Conservation (phyloP, 2,888 invertebrate genomes). For the Embidobia sp. region DNA sequence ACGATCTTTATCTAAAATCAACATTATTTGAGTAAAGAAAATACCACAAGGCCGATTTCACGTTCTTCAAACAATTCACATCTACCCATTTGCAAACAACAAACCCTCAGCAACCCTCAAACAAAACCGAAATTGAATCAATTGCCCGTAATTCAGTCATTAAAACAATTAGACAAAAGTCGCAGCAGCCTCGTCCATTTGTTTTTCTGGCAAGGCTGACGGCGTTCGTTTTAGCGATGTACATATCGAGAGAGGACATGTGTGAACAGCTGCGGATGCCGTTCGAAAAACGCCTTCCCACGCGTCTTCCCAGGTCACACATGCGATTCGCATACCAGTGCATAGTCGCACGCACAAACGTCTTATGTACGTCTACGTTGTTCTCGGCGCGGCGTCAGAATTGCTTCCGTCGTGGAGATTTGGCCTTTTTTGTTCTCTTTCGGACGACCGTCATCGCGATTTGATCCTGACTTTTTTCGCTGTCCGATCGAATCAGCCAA, state of each 20-base stretch:
- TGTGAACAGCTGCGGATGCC: conserved; percentile 79
- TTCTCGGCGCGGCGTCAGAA: conserved; percentile 33
- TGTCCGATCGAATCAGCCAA: neutral
- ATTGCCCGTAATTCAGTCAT: no score
- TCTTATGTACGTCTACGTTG: conserved; percentile 34
- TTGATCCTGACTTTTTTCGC: conserved; percentile 16
- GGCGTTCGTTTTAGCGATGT: conserved; percentile 46
- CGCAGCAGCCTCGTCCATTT: conserved; percentile 50
- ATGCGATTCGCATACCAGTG: conserved; percentile 71
- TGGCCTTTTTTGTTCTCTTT: conserved; percentile 46
- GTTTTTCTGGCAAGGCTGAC: conserved; percentile 44
- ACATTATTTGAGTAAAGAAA: no score
- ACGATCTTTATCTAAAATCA: no score
- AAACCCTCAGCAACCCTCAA: no score
- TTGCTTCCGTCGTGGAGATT: conserved; percentile 59
- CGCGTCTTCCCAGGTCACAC: conserved; percentile 75
- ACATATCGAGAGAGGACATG: conserved; percentile 71
- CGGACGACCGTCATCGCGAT: conserved; percentile 23
- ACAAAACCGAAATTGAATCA: no score
- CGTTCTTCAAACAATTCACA: no score
- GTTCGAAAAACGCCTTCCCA: conserved; percentile 75
- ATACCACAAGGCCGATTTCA: no score
- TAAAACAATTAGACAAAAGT: conserved; percentile 30
- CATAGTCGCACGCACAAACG: conserved; percentile 61
- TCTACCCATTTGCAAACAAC: no score